Base-by-base conservation (phyloP, 2,888 invertebrate genomes). In the Parasteatoda lunata region DNA sequence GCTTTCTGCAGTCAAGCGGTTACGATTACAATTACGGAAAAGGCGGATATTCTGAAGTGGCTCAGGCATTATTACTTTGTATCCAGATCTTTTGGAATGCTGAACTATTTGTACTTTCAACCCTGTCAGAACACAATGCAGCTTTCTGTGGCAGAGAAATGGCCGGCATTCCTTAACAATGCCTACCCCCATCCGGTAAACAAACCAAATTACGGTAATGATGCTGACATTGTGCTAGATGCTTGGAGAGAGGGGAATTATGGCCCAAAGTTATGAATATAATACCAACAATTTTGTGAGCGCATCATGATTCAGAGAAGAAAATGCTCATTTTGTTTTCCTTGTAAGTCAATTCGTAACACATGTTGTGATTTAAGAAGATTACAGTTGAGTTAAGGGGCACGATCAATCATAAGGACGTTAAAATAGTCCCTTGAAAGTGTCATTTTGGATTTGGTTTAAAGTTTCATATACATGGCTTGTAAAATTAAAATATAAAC, bases 161-260 rank as follows among this genome's bases (percentile, higher is more conserved):
- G 52, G 47, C 48, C 51, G 48, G 13, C 78, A 78, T 78, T 78
- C 78, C 77, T 77, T 70, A 70, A 78, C 77, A 69, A 78, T 70
- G 70, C 68, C 52, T 77, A 6, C 64, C 49, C 64, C 49, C 47
- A 15, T 51, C 59, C 52, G 70, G 78, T 78, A 59, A 70, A 59
- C 78, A 78, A 70, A 70, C 70, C 78, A 78, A 78, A 78, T 70
- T 54, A 59, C 52, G 69, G 78, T 78, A 78, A 78, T 78, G 78
- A 78, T 52, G 47, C 70, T 69, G 78, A 78, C 70, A 70, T 69
- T 13, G 47, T 47, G 47, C n/a, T 59, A 59, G 78, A 47, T 15
- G 15, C 47, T 48, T 73, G 54, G 59, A 11, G 70, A 45, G 30
- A 15, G 45, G 8, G 66, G 66, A 59, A 59, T 59, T 59, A 59